phyloP scores from a whole-genome alignment of 2,113 vertebrate genomes.

The Dicrurus megarhynchus region DNA sequence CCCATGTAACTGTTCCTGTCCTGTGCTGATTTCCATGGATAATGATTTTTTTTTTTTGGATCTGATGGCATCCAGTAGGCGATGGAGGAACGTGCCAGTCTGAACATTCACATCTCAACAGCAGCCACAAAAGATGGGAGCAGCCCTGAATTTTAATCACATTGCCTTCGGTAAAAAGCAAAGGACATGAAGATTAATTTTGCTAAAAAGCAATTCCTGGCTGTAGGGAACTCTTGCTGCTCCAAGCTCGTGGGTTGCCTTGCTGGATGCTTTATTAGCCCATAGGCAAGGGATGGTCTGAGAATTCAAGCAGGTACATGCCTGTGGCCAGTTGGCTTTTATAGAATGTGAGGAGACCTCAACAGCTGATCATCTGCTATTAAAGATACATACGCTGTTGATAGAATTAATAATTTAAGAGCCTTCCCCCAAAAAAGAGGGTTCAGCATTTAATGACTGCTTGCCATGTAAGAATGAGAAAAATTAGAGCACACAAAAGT shows the following conservation, averaged over 20 bases:
- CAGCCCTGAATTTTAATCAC: neutral
- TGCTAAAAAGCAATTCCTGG: neutral
- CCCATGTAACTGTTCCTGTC: neutral
- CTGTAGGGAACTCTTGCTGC: neutral
- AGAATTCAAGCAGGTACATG: neutral
- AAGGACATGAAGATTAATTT: neutral
- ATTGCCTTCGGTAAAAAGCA: neutral
- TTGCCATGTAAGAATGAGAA: neutral
- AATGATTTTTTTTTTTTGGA: neutral
- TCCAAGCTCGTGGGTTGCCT: neutral
- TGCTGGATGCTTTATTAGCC: slow-evolving; percentile 4
- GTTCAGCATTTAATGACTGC: neutral
- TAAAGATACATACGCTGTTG: neutral
- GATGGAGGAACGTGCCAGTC: fast-evolving
- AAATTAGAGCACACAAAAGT: neutral
- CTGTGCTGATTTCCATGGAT: neutral
- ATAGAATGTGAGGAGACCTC: neutral
- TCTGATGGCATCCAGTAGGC: neutral
- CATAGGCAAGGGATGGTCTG: neutral
- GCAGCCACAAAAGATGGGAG: neutral
- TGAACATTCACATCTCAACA: neutral
- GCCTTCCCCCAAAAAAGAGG: neutral
- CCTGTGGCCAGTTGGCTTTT: neutral
- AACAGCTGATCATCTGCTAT: neutral
- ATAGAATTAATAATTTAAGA: slow-evolving; percentile 4